phyloP scores from a whole-genome alignment of 2,797 vertebrate genomes.

The Phaenicophaeus curvirostris region DNA sequence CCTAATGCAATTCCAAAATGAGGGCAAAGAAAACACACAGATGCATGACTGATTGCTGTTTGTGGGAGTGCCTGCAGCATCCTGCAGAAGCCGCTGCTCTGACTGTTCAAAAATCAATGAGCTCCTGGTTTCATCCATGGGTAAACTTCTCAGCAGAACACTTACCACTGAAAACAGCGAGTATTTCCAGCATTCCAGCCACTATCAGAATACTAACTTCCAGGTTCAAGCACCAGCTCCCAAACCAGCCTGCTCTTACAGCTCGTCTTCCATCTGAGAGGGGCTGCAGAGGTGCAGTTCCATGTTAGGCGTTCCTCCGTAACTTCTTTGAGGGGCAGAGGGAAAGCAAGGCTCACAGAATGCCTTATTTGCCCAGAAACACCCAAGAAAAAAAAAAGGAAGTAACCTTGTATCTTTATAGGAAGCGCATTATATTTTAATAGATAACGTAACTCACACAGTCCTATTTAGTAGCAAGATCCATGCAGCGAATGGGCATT shows the following conservation, averaged over 20 bases:
- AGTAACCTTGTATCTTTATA: too few relatives aligned
- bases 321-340: too few relatives aligned
- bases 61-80: accelerated
- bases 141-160: neutral
- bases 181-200: neutral
- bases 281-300: too few relatives aligned
- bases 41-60: accelerated
- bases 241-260: accelerated
- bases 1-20: neutral
- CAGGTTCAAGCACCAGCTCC: neutral
- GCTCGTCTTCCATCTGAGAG: neutral
- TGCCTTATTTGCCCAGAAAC: too few relatives aligned
- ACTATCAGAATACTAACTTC: accelerated
- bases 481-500: accelerated
- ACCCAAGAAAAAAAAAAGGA: too few relatives aligned
- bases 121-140: neutral
- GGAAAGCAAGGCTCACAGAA: too few relatives aligned
- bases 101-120: neutral
- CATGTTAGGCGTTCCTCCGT: too few relatives aligned
- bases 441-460: neutral
- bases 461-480: neutral
- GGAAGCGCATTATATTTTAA: too few relatives aligned
- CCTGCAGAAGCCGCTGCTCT: neutral
- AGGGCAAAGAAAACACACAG: neutral
- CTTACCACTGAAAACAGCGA: neutral